phyloP scores from a whole-genome alignment of 2,113 vertebrate species.

The Aplodontia rufa region DNA sequence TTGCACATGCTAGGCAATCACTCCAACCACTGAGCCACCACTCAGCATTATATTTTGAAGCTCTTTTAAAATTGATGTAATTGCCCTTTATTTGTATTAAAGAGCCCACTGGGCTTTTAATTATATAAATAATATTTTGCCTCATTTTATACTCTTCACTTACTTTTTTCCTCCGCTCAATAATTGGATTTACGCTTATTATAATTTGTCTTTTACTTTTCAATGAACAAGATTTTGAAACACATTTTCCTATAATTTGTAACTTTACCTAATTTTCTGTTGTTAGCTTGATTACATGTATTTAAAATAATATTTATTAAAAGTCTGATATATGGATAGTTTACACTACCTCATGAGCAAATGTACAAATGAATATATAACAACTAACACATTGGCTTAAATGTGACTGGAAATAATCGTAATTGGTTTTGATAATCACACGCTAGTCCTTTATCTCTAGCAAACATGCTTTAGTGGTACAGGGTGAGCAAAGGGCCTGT shows the following conservation, averaged over 20 bases:
- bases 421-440: background rate
- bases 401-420: background rate
- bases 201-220: background rate
- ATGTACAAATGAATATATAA: background rate
- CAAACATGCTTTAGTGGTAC: background rate
- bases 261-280: background rate
- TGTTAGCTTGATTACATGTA: background rate
- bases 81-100: background rate
- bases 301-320: background rate
- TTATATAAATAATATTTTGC: background rate
- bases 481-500: background rate
- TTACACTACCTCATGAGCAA: background rate
- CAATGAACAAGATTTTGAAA: background rate
- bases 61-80: background rate
- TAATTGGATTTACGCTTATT: background rate
- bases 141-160: background rate
- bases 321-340: background rate
- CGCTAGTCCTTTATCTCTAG: background rate
- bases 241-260: background rate
- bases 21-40: no score
- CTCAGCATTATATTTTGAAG: background rate
- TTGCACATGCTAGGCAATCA: no score
- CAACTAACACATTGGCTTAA: background rate
- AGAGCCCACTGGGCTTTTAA: background rate
- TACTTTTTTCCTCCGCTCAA: no score